Evolutionary conservation across 2,888 invertebrate species (phyloP).

Genomic region (Tetropium fuscum): DNA sequence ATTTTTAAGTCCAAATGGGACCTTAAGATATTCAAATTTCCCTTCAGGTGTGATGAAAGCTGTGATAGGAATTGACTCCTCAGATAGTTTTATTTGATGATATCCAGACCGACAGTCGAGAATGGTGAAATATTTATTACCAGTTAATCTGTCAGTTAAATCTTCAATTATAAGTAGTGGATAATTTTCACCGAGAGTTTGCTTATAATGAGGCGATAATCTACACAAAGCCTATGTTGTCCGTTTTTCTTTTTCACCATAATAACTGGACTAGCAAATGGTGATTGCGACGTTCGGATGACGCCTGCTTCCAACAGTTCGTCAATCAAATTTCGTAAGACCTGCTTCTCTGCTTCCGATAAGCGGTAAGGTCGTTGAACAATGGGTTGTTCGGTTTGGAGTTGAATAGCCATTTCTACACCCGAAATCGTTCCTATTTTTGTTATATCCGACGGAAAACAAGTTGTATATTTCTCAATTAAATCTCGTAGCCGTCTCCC

Average conservation of each 20-base stretch:
- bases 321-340: background rate
- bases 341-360: background rate
- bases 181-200: conserved; percentile 7
- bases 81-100: background rate
- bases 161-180: conserved; percentile 18
- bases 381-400: too few species aligned
- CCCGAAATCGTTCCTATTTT: too few species aligned
- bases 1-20: too few species aligned
- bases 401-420: too few species aligned
- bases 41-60: too few species aligned
- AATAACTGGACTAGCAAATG: conserved; percentile 14
- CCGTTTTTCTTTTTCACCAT: conserved; percentile 14
- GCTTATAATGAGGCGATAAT: conserved; percentile 1
- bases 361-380: background rate
- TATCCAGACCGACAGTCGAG: background rate
- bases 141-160: conserved; percentile 2
- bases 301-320: background rate
- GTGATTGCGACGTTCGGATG: background rate
- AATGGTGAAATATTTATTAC: conserved; percentile 12
- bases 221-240: conserved; percentile 8
- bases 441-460: too few species aligned
- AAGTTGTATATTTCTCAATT: too few species aligned
- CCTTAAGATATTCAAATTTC: too few species aligned
- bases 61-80: background rate
- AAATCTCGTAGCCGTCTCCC: too few species aligned